Conservation (phyloP, 2,888 invertebrate genomes). For the Latrodectus elegans region DNA sequence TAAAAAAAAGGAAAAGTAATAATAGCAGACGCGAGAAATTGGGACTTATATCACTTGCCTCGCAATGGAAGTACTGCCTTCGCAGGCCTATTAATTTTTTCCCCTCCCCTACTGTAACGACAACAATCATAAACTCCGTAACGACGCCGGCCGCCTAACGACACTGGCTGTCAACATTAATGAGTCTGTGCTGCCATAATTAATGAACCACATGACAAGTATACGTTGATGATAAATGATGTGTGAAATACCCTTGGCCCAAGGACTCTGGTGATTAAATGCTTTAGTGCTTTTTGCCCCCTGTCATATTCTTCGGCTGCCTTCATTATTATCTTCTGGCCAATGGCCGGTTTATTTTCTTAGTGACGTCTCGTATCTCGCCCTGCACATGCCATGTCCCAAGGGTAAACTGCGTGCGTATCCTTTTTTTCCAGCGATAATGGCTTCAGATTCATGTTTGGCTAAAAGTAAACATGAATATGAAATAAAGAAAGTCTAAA, state of each 20-base stretch:
- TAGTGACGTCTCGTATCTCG: not conserved
- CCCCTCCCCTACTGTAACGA: conserved; percentile 46
- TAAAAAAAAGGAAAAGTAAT: not conserved
- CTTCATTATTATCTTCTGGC: conserved; percentile 18
- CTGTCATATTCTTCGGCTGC: not conserved
- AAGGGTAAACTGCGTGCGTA: no score
- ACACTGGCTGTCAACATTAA: conserved; percentile 63
- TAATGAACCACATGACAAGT: conserved; percentile 62
- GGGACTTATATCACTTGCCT: conserved; percentile 40
- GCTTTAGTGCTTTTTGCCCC: conserved; percentile 34
- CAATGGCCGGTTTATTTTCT: conserved; percentile 32
- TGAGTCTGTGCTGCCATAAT: conserved; percentile 58
- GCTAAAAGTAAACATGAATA: no score
- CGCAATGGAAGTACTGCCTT: not conserved
- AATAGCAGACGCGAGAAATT: not conserved
- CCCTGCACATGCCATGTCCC: not conserved
- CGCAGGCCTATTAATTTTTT: conserved; percentile 56
- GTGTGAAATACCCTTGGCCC: conserved; percentile 61
- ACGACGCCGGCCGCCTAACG: conserved; percentile 59
- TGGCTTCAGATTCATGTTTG: no score
- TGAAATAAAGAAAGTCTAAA: no score
- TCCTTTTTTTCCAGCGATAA: no score
- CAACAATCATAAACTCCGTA: conserved; percentile 65
- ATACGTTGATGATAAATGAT: conserved; percentile 52
- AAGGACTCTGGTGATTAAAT: conserved; percentile 61